Evolutionary conservation across 2,888 invertebrate genomes (phyloP), one percentile per base, ranked within the genome.

Genomic region (Meiosimyza decipiens): DNA sequence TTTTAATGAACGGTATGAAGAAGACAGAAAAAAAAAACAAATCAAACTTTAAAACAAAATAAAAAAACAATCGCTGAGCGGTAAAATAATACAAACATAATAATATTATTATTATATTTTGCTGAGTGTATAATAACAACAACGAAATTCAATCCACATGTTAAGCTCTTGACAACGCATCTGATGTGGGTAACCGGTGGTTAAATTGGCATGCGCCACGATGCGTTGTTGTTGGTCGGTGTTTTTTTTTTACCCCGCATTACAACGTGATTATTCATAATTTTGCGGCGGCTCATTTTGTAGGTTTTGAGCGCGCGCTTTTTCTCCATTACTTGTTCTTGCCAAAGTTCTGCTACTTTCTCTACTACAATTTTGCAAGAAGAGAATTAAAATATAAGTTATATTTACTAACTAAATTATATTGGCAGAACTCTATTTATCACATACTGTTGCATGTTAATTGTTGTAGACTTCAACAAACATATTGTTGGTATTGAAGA

Each of bases 281-380:
- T 64, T 65, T 47, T 63, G 47, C 33, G 47, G 52, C 64, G 62
- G 16, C 59, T 33, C 66, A 54, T 70, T 49, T 16, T 63, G 74
- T 73, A 4, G 55, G 67, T 74, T 73, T 57, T 60, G 64, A 47
- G 66, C 64, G 64, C 51, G 66, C 72, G 71, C 52, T 66, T 73
- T 75, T 73, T 72, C 74, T 73, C 71, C 67, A 73, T 28, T 28
- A 28, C 3, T 28, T 28, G 28, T 28, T 28, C 28, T 28, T 28
- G 28, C 28, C 28, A 40, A 6, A 40, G 40, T 40, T 40, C 9
- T 40, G 4, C 40, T 40, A 40, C 40, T 7, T 40, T 7, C 9
- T 40, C 9, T 40, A 9, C 9, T 9, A 40, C 6, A 9, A 6
- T 40, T 40, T 40, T 9, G 40, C 1, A 5, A 40, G 40, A 6